These are phyloP conservation scores for Cuniculus paca DNA, from an alignment of 2,797 vertebrate species.

Conservation along the genomic window DNA sequence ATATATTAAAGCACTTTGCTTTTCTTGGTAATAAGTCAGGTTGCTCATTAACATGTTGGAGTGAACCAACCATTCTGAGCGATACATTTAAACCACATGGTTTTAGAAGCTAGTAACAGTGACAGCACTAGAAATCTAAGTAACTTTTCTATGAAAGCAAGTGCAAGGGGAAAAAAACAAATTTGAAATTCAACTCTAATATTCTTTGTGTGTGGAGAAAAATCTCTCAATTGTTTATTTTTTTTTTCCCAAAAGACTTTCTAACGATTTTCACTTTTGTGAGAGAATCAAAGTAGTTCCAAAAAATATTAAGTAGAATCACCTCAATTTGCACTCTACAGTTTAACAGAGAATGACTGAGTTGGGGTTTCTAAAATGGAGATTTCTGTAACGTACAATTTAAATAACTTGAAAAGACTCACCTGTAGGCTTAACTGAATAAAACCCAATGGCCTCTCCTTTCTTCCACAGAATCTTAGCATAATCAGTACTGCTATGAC, in stretches of 20 bases:
- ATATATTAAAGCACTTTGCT: background rate
- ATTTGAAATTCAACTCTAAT: background rate
- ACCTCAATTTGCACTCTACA: constrained; percentile 2
- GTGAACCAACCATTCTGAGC: background rate
- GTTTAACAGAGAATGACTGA: constrained; percentile 44
- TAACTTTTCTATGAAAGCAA: constrained; percentile 21
- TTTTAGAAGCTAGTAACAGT: background rate
- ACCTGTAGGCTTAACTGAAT: constrained; percentile 95
- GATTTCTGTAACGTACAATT: constrained; percentile 46
- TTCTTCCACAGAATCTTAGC: constrained; percentile 95
- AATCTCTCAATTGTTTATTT: background rate
- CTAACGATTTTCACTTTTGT: constrained; percentile 4
- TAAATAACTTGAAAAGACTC: constrained; percentile 77
- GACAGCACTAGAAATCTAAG: constrained; percentile 1
- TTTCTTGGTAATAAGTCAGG: background rate
- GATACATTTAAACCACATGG: background rate
- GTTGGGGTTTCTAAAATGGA: constrained; percentile 33
- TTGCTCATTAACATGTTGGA: background rate
- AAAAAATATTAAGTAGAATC: constrained; percentile 50
- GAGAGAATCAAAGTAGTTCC: background rate
- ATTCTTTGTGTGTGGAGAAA: background rate
- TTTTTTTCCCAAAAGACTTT: background rate
- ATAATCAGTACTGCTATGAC: constrained; percentile 91
- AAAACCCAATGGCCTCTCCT: constrained; percentile 96
- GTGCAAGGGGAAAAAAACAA: background rate